phyloP scores from a whole-genome alignment of 2,888 invertebrate genomes.

The Pachycephus smyrnensis region DNA sequence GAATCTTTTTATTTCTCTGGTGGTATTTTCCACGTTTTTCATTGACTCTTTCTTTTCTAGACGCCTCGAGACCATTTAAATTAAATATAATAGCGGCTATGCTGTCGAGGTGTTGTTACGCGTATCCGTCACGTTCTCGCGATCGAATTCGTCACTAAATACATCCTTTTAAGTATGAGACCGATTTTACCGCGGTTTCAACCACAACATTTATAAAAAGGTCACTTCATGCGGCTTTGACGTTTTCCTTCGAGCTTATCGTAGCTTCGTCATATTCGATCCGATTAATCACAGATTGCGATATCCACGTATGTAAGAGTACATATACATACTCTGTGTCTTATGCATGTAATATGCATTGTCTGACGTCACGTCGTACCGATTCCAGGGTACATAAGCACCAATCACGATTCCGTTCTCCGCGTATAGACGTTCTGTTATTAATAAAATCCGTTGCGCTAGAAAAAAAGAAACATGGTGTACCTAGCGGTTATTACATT shows the following conservation, averaged over 20 bases:
- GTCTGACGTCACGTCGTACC: not conserved
- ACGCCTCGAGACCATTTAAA: not conserved
- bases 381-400: not conserved
- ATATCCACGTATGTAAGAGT: not conserved
- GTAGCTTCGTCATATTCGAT: not conserved
- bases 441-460: not conserved
- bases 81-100: slow-evolving; percentile 5
- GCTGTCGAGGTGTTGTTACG: slow-evolving; percentile 3
- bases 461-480: not conserved
- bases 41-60: not conserved
- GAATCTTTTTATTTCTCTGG: not conserved
- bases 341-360: not conserved
- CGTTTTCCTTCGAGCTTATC: not conserved
- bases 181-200: not conserved
- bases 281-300: slow-evolving; percentile 8
- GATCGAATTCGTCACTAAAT: not conserved
- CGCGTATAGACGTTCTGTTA: not conserved
- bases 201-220: not conserved
- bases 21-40: not conserved
- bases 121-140: not conserved
- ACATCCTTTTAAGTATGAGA: not conserved
- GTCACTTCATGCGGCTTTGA: not conserved
- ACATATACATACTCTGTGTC: not conserved
- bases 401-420: not conserved
- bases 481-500: not conserved